Evolutionary conservation across 30 jellyfish, hydroid and myxozoan species (phyloP).

Genomic region (Haliclystus octoradiatus): DNA sequence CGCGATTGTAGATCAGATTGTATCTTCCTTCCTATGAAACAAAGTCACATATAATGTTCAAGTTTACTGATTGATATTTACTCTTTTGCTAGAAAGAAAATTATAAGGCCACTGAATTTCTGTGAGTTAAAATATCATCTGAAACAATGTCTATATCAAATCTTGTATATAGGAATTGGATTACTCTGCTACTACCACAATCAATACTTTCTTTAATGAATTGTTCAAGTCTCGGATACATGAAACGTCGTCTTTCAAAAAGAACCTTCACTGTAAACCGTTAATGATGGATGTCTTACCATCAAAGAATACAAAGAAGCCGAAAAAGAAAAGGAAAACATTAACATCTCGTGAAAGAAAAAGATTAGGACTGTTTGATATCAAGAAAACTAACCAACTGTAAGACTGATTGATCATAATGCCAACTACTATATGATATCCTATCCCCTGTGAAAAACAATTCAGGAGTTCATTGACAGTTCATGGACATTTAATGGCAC

Average conservation of each 20-base stretch:
- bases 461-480: no score
- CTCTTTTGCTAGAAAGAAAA: no score
- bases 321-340: not conserved
- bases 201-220: not conserved
- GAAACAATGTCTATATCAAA: not conserved
- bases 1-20: no score
- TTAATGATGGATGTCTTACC: not conserved
- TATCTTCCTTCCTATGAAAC: no score
- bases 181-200: not conserved
- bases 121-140: not conserved
- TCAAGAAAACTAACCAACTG: not conserved
- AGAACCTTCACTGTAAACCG: not conserved
- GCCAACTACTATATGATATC: no score
- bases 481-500: no score
- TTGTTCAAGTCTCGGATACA: not conserved
- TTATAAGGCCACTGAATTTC: no score
- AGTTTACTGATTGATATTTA: no score
- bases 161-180: not conserved
- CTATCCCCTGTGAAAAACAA: no score
- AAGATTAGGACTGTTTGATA: not conserved
- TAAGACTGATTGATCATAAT: no score
- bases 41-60: no score
- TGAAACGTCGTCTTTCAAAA: no score
- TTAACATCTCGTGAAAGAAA: not conserved
- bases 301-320: not conserved